A percentile compares a stretch with the other conserved stretches of the same genome.
Evolutionary conservation across 2,888 invertebrate genomes (phyloP).

Genomic region (Anaspis maculata): DNA sequence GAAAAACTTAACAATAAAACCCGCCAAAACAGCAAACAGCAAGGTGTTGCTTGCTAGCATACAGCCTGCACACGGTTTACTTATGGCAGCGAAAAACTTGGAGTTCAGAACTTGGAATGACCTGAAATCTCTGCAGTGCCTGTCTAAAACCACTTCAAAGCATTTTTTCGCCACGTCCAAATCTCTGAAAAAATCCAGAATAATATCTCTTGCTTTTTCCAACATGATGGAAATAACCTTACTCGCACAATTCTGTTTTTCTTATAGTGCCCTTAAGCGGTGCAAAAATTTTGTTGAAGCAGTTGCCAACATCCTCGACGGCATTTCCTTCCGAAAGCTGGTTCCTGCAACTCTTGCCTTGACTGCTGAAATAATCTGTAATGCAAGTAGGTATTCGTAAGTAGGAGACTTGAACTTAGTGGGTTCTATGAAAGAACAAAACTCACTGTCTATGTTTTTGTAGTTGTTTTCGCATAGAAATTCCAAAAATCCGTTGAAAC

Average conservation of each 20-base stretch:
- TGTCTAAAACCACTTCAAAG: slow-evolving; percentile 2
- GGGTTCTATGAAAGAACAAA: background rate
- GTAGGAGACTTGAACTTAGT: background rate
- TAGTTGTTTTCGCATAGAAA: slow-evolving; percentile 5
- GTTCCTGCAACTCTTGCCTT: slow-evolving; percentile 6
- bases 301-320: slow-evolving; percentile 4
- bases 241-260: slow-evolving; percentile 8
- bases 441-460: slow-evolving; percentile 9
- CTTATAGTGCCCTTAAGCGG: slow-evolving; percentile 1
- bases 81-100: slow-evolving; percentile 6
- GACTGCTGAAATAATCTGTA: slow-evolving; percentile 10
- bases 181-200: slow-evolving; percentile 6
- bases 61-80: slow-evolving; percentile 8
- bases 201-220: background rate
- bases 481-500: slow-evolving; percentile 5
- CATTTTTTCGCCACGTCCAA: slow-evolving; percentile 6
- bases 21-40: no score
- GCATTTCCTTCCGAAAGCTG: no score
- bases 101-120: slow-evolving; percentile 6
- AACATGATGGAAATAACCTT: slow-evolving; percentile 4
- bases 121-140: slow-evolving; percentile 5
- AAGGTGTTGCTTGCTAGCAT: background rate
- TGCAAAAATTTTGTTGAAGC: slow-evolving; percentile 7
- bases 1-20: no score
- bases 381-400: no score